Conservation (phyloP, 2,888 invertebrate genomes). For the Julus scanicus region DNA sequence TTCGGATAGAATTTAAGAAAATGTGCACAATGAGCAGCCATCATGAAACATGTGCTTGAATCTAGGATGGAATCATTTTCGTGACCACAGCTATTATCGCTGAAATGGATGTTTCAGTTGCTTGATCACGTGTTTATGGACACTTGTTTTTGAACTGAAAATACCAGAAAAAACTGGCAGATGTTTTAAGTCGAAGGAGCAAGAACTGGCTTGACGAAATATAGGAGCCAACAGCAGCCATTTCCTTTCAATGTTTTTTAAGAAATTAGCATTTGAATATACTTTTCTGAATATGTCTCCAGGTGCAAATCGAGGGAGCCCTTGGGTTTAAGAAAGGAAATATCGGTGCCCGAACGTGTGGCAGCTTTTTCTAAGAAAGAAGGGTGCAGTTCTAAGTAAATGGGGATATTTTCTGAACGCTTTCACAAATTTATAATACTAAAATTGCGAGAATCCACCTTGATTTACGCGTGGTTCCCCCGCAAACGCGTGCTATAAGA, state of each 20-base stretch:
- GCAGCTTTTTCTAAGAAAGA: not conserved
- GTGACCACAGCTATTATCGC: too few relatives aligned
- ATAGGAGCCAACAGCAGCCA: not conserved
- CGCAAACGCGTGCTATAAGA: not conserved
- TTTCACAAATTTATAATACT: not conserved
- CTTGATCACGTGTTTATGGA: not conserved
- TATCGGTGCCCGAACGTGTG: not conserved
- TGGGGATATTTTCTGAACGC: not conserved
- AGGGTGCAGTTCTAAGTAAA: not conserved
- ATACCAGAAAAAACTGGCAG: not conserved
- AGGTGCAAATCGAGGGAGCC: not conserved
- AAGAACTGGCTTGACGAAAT: not conserved
- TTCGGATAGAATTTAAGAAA: too few relatives aligned
- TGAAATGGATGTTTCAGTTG: not conserved
- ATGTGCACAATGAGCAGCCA: too few relatives aligned
- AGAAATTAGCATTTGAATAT: not conserved
- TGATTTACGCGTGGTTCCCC: not conserved
- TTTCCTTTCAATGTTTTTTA: not conserved
- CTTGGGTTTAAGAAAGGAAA: not conserved
- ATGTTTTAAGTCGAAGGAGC: not conserved
- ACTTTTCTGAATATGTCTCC: not conserved
- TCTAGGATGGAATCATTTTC: too few relatives aligned
- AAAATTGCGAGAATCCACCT: not conserved
- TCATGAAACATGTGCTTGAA: too few relatives aligned
- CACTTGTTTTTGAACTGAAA: not conserved